Conservation (phyloP, 1,140 invertebrate species). For the Cydia strobilella region DNA sequence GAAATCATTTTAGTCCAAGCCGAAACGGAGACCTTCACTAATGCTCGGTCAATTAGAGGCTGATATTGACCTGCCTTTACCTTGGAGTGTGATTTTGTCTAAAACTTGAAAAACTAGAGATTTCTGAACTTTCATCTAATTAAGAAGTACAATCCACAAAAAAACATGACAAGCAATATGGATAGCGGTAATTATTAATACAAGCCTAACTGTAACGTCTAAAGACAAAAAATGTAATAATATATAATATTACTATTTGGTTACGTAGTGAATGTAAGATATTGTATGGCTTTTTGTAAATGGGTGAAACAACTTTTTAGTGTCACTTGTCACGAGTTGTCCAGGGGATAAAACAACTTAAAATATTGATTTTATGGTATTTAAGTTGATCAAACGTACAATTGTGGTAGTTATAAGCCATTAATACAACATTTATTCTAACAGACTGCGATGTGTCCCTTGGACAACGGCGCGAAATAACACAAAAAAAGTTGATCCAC, state of each 20-base stretch:
- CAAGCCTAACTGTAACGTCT: constrained; percentile 11
- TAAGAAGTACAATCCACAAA: constrained; percentile 8
- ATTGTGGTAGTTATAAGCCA: not conserved
- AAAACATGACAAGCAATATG: constrained; percentile 27
- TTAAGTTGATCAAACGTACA: not conserved
- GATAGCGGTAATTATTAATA: not conserved
- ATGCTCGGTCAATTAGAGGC: too few species aligned
- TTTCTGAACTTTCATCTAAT: not conserved
- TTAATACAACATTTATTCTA: too few species aligned
- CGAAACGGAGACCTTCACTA: too few species aligned
- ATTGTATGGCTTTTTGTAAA: constrained; percentile 10
- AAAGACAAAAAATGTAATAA: constrained; percentile 24
- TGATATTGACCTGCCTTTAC: too few species aligned
- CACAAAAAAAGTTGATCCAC: too few species aligned
- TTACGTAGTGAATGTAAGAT: constrained; percentile 9
- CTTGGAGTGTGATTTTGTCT: too few species aligned
- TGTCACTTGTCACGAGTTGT: not conserved
- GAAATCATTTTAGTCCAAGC: too few species aligned
- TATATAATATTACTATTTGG: constrained; percentile 16
- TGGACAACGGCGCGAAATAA: too few species aligned
- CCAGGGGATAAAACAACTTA: not conserved
- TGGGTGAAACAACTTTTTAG: not conserved
- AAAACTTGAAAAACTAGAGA: too few species aligned
- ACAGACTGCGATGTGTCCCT: too few species aligned
- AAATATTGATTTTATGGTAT: not conserved